Conservation (phyloP, 1,140 invertebrate species). For the Mercenaria mercenaria region DNA sequence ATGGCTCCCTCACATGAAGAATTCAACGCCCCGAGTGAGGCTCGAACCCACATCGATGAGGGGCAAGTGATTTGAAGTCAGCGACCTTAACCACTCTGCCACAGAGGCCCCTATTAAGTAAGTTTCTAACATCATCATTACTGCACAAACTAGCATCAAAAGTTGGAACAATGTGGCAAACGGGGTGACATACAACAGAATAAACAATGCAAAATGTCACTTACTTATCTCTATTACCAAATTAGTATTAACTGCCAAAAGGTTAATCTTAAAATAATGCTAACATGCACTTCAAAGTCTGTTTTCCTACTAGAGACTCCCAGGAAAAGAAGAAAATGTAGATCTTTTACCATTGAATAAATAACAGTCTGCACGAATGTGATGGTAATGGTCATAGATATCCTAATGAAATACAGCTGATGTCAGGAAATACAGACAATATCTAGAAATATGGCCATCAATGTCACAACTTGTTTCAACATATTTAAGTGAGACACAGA, state of each 20-base stretch:
- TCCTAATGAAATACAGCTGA: neutral
- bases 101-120: too few relatives aligned
- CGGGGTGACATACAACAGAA: neutral
- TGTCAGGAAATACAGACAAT: neutral
- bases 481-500: too few relatives aligned
- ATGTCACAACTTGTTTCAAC: neutral
- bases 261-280: constrained; percentile 12
- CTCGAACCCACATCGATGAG: too few relatives aligned
- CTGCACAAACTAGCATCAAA: neutral
- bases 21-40: too few relatives aligned
- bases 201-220: constrained; percentile 10
- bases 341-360: neutral
- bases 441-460: neutral
- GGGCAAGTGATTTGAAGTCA: too few relatives aligned
- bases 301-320: neutral
- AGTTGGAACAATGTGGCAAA: neutral
- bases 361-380: neutral
- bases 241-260: neutral
- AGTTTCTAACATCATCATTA: constrained; percentile 1
- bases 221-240: neutral
- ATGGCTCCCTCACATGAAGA: too few relatives aligned
- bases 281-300: neutral
- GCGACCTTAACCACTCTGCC: too few relatives aligned
- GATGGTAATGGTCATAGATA: neutral
- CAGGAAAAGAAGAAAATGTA: neutral